Evolutionary conservation across 2,113 vertebrate species (phyloP).

Genomic region (Vombatus ursinus): DNA sequence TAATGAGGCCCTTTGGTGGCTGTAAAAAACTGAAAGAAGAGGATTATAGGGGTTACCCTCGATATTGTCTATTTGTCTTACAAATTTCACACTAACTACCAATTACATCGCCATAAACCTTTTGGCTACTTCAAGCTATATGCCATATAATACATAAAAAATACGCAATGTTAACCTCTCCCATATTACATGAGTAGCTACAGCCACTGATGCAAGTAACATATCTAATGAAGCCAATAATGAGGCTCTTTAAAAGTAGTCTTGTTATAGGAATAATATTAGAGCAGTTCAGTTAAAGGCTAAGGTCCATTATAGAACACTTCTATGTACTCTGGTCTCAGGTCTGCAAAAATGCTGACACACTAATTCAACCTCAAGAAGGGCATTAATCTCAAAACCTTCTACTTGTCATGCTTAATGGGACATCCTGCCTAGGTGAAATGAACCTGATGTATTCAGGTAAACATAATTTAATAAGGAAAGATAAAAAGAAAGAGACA

Average conservation of each 20-base stretch:
- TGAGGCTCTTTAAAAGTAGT: slow-evolving; percentile 93
- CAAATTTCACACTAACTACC: slow-evolving; percentile 97
- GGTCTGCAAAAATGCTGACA: slow-evolving; percentile 88
- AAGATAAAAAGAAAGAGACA: slow-evolving; percentile 76
- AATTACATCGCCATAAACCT: slow-evolving; percentile 96
- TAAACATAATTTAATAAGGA: slow-evolving; percentile 91
- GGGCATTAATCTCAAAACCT: slow-evolving; percentile 89
- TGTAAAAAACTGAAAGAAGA: slow-evolving; percentile 91
- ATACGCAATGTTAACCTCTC: slow-evolving; percentile 88
- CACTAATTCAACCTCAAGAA: slow-evolving; percentile 86
- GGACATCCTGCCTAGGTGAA: slow-evolving; percentile 89
- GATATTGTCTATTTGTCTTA: slow-evolving; percentile 97
- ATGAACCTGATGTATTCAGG: slow-evolving; percentile 88
- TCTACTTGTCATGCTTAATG: slow-evolving; percentile 88
- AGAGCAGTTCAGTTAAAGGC: slow-evolving; percentile 87
- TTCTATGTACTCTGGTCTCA: slow-evolving; percentile 80
- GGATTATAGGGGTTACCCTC: slow-evolving; percentile 89
- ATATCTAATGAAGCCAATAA: slow-evolving; percentile 95
- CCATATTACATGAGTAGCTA: slow-evolving; percentile 88
- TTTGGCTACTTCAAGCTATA: slow-evolving; percentile 91
- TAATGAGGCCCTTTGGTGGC: slow-evolving; percentile 95
- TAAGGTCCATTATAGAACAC: slow-evolving; percentile 85
- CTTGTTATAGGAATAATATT: slow-evolving; percentile 91
- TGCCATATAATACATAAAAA: slow-evolving; percentile 90
- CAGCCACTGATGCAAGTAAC: slow-evolving; percentile 91